Conservation (phyloP, 2,888 invertebrate genomes). For the Tenthredo distinguenda region DNA sequence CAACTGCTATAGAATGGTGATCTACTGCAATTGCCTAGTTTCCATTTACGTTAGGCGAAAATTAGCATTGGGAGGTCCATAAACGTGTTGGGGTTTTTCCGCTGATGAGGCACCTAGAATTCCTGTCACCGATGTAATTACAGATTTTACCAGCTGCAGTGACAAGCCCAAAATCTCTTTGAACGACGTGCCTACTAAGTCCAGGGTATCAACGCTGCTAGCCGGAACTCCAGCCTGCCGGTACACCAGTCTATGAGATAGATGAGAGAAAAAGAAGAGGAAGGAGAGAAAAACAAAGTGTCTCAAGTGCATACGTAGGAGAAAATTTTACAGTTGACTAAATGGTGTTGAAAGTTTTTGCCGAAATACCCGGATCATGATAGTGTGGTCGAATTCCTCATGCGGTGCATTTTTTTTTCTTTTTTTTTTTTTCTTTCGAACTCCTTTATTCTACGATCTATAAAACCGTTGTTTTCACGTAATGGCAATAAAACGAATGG, state of each 20-base stretch:
- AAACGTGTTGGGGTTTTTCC: constrained; percentile 18
- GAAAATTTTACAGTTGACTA: background rate
- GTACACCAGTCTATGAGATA: constrained; percentile 43
- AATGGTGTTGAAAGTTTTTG: background rate
- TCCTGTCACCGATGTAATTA: constrained; percentile 68
- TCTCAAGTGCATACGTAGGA: background rate
- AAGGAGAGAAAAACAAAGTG: background rate
- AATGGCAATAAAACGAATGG: constrained; percentile 20
- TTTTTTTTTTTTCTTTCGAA: background rate
- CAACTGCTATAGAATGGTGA: background rate
- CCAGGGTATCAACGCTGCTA: constrained; percentile 65
- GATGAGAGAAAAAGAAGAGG: background rate
- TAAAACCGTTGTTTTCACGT: background rate
- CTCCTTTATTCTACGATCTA: background rate
- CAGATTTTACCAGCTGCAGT: constrained; percentile 66
- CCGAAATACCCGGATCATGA: background rate
- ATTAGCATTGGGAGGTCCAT: constrained; percentile 40
- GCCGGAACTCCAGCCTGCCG: constrained; percentile 64
- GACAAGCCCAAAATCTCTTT: constrained; percentile 71
- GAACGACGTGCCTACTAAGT: constrained; percentile 66
- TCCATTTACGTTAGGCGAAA: background rate
- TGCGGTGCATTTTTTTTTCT: background rate
- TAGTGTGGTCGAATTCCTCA: background rate
- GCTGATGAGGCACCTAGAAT: constrained; percentile 69
- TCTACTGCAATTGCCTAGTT: background rate